Base-by-base conservation (phyloP, 1,140 invertebrate species). In the Temnothorax curvispinosus region DNA sequence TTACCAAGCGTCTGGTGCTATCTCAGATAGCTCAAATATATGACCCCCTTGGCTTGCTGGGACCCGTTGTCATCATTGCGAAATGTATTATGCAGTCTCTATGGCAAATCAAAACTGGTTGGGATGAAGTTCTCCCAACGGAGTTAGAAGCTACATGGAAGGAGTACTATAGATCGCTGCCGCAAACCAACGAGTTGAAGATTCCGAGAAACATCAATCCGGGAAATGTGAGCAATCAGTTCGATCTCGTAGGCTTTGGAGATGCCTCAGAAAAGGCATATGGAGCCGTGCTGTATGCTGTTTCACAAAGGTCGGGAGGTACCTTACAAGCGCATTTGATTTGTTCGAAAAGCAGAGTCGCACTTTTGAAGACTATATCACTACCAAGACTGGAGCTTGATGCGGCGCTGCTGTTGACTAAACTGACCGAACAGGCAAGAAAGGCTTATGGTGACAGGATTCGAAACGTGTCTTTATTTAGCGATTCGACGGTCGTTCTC, bases 241-340 rank as follows among this genome's bases (percentile, higher is more conserved):
- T 27, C 27, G 27, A 27, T 27, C 27, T 27, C 27, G 27, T 27
- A 27, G 27, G 27, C 27, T 27, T 27, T 0, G 27, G 60, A 32
- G 18, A 81, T 86, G 8, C 18, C 71, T 18, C 41, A 74, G 65
- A 21, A 87, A 38, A 76, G 38, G 84, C 88, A 0, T 21, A 27
- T 85, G 2, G 85, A 56, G 11, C 58, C 69, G 1, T 0, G 71
- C 0, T 11, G 67, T 0, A 62, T 87, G n/a, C 85, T 9, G 54
- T 56, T 56, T 56, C 27, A 87, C 38, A 32, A 15, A n/a, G 0
- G 74, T 5, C 86, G 60, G 80, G 13, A 5, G 8, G 50, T 0
- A 32, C 27, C 27, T 56, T 52, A 9, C 0, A 7, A 0, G n/a
- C 50, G 1, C 6, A 67, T 32, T 18, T 80, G 4, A 13, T 69